Evolutionary conservation across 2,797 vertebrate genomes (phyloP).

Genomic region (Rhyacichthys aspro): DNA sequence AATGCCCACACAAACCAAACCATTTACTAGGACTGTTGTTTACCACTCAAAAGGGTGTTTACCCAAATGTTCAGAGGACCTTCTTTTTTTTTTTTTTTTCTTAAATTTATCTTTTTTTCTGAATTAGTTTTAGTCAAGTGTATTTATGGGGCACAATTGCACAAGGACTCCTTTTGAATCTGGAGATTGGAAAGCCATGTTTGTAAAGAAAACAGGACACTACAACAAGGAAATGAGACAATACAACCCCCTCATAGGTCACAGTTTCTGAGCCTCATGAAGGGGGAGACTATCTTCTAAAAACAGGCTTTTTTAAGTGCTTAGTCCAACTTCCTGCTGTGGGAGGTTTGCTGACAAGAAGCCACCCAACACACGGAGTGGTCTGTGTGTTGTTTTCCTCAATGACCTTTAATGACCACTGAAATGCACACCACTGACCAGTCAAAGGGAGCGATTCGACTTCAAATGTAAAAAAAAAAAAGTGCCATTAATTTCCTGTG

Average conservation of each 20-base stretch:
- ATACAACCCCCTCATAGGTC: slow-evolving; percentile 27
- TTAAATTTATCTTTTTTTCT: slow-evolving; percentile 31
- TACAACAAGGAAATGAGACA: slow-evolving; percentile 23
- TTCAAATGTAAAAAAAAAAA: slow-evolving; percentile 49
- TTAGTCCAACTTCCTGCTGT: slow-evolving; percentile 24
- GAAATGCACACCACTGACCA: slow-evolving; percentile 32
- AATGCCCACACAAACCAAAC: slow-evolving; percentile 47
- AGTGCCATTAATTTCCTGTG: slow-evolving; percentile 70
- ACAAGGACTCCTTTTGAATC: slow-evolving; percentile 54
- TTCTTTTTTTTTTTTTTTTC: slow-evolving; percentile 16
- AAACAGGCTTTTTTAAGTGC: slow-evolving; percentile 31
- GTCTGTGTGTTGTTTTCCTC: slow-evolving; percentile 21
- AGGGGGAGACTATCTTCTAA: slow-evolving; percentile 16
- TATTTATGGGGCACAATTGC: slow-evolving; percentile 58
- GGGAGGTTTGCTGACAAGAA: slow-evolving; percentile 17
- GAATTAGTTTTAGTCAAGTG: slow-evolving; percentile 39
- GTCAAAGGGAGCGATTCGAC: slow-evolving; percentile 30
- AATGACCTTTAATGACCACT: slow-evolving; percentile 59
- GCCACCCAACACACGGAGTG: slow-evolving; percentile 25
- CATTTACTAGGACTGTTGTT: slow-evolving; percentile 51
- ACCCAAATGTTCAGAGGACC: slow-evolving; percentile 48
- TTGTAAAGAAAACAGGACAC: slow-evolving; percentile 27
- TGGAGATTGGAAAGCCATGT: slow-evolving; percentile 54
- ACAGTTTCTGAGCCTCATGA: slow-evolving; percentile 20
- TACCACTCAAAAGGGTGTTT: slow-evolving; percentile 58